Conservation (phyloP, 2,113 vertebrate genomes). For the Trichechus manatus region DNA sequence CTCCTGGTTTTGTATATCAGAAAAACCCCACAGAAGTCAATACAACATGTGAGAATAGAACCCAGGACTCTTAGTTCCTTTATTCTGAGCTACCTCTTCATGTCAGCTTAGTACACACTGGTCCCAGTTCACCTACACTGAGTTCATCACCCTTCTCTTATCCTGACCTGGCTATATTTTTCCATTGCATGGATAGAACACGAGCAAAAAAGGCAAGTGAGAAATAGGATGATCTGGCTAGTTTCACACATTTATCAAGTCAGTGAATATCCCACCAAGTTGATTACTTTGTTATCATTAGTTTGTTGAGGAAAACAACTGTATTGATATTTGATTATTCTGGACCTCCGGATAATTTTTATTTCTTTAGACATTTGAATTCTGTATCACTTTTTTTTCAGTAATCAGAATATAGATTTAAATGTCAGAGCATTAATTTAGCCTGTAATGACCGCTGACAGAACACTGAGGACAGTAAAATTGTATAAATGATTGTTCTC, state of each 20-base stretch:
- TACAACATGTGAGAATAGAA: not conserved
- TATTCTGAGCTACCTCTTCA: not conserved
- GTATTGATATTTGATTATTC: not conserved
- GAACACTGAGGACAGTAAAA: not conserved
- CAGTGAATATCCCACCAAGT: not conserved
- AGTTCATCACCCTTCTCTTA: not conserved
- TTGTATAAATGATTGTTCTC: not conserved
- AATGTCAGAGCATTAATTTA: not conserved
- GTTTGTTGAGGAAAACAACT: constrained; percentile 15
- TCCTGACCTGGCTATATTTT: not conserved
- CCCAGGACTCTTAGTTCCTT: not conserved
- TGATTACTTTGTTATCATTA: not conserved
- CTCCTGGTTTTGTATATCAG: not conserved
- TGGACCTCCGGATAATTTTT: not conserved
- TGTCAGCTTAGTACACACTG: not conserved
- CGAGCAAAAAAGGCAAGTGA: not conserved
- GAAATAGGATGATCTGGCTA: not conserved
- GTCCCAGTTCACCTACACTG: not conserved
- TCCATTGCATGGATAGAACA: not conserved
- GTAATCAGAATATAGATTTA: not conserved
- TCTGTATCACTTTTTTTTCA: not conserved
- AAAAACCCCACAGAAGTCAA: not conserved
- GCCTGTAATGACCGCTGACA: not conserved
- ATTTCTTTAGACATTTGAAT: not conserved
- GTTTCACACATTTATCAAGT: not conserved